phyloP scores from a whole-genome alignment of 2,888 invertebrate genomes.

The Nymphalis c-album region DNA sequence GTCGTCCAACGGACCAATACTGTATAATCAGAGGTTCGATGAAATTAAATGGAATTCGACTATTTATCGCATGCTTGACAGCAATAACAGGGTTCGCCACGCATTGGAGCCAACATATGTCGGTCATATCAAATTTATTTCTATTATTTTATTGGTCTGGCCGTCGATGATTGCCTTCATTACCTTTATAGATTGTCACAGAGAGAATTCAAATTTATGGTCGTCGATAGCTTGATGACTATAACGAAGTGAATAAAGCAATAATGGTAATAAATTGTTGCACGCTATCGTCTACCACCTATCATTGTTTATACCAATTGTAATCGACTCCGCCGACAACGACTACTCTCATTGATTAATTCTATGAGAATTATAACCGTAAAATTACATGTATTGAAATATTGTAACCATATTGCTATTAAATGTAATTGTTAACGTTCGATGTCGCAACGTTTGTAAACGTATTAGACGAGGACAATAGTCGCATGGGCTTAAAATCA shows the following conservation, averaged over 20 bases:
- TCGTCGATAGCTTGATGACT: constrained; percentile 74
- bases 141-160: constrained; percentile 80
- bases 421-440: constrained; percentile 33
- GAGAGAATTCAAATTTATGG: constrained; percentile 80
- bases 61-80: constrained; percentile 81
- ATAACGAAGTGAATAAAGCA: constrained; percentile 75
- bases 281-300: constrained; percentile 53
- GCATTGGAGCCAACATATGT: constrained; percentile 79
- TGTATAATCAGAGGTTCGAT: constrained; percentile 77
- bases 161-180: constrained; percentile 77
- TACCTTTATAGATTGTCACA: constrained; percentile 79
- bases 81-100: constrained; percentile 79
- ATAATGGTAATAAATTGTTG: constrained; percentile 75
- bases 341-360: constrained; percentile 32
- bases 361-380: constrained; percentile 29
- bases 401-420: constrained; percentile 18
- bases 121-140: constrained; percentile 82
- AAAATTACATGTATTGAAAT: constrained; percentile 29
- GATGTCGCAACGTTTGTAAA: constrained; percentile 56
- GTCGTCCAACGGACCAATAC: constrained; percentile 75
- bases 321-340: constrained; percentile 29
- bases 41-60: constrained; percentile 73
- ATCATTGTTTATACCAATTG: constrained; percentile 43
- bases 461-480: constrained; percentile 71
- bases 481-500: constrained; percentile 78